Evolutionary conservation across 2,888 invertebrate species (phyloP).

Genomic region (Drosophila mercatorum): DNA sequence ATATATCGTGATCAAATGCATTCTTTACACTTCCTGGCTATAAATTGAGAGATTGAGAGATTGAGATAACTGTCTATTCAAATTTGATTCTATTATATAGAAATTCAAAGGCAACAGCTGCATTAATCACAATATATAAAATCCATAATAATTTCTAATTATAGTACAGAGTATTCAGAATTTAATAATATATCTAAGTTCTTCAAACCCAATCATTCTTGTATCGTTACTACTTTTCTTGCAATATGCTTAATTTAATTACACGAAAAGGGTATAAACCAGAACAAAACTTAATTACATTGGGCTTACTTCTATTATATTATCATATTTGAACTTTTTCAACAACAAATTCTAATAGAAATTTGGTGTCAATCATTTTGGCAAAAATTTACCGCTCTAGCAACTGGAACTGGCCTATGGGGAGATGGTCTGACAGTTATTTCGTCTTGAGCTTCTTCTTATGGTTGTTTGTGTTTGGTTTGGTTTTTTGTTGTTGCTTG

Average conservation of each 20-base stretch:
- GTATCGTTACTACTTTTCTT: no score
- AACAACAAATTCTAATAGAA: constrained; percentile 12
- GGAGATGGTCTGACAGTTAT: constrained; percentile 11
- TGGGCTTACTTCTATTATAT: no score
- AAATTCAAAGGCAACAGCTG: neutral
- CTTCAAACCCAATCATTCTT: no score
- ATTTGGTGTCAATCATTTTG: constrained; percentile 27
- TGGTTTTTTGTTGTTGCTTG: constrained; percentile 3
- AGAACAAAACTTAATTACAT: neutral
- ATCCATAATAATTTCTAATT: neutral
- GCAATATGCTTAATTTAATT: neutral
- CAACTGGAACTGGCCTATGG: neutral
- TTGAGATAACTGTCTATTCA: constrained; percentile 12
- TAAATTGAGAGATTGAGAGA: constrained; percentile 4
- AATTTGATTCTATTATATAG: neutral
- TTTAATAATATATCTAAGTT: neutral
- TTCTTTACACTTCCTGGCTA: constrained; percentile 17
- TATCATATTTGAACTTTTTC: neutral
- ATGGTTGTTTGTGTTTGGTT: constrained; percentile 11
- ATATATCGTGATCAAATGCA: constrained; percentile 37
- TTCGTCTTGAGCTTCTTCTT: constrained; percentile 24
- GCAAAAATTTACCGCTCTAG: constrained; percentile 7
- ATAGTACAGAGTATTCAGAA: neutral
- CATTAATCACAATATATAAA: neutral
- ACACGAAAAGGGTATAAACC: neutral